Conservation (phyloP, 2,888 invertebrate genomes). For the Eubasilissa splendida region DNA sequence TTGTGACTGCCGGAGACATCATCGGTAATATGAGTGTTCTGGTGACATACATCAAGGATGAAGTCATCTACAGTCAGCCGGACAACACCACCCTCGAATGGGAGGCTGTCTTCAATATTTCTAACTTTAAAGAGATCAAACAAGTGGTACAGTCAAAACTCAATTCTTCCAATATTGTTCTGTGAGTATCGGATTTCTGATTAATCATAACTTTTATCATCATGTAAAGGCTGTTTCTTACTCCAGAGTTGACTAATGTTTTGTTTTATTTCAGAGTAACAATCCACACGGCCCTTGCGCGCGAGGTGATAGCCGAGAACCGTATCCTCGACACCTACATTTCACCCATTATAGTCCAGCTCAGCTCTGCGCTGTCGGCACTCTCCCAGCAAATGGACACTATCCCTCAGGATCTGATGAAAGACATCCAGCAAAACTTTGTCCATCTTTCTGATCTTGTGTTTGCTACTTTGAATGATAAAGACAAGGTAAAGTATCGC, state of each 20-base stretch:
- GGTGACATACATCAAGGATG: constrained; percentile 61
- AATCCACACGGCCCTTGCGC: constrained; percentile 68
- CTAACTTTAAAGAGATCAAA: constrained; percentile 46
- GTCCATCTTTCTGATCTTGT: constrained; percentile 63
- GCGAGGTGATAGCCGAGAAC: constrained; percentile 69
- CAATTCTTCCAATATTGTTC: constrained; percentile 35
- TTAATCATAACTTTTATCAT: no score
- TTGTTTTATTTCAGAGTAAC: constrained; percentile 59
- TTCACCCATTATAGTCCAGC: constrained; percentile 64
- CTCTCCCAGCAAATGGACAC: constrained; percentile 64
- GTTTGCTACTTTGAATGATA: constrained; percentile 65
- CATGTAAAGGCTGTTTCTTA: no score
- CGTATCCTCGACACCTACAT: constrained; percentile 67
- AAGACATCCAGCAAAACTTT: constrained; percentile 63
- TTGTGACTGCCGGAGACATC: constrained; percentile 66
- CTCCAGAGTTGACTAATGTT: no score
- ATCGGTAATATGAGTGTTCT: constrained; percentile 61
- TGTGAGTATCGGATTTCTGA: constrained; percentile 43
- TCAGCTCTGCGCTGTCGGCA: constrained; percentile 63
- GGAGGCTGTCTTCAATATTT: constrained; percentile 45
- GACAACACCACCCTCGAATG: constrained; percentile 30
- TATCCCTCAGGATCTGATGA: constrained; percentile 61
- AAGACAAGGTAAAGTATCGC: constrained; percentile 64
- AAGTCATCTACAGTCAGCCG: constrained; percentile 20
- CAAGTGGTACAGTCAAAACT: constrained; percentile 44